phyloP scores from a whole-genome alignment of 1,140 invertebrate genomes.

The Amyelois transitella region DNA sequence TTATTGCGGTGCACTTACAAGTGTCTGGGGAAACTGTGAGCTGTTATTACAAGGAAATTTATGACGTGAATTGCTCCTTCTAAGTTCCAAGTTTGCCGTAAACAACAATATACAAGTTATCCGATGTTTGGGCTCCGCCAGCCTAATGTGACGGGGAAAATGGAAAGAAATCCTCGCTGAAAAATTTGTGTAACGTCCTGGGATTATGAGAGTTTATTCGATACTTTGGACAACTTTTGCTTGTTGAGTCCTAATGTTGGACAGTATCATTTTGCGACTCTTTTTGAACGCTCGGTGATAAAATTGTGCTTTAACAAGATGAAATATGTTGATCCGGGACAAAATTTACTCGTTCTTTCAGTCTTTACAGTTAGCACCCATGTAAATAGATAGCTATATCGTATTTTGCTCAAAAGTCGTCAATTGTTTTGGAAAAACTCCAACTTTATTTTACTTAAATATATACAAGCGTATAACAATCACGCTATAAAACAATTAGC shows the following conservation, averaged over 20 bases:
- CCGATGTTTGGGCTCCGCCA: conserved; percentile 39
- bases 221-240: conserved; percentile 16
- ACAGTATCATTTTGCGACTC: conserved; percentile 5
- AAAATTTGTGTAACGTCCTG: conserved; percentile 41
- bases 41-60: conserved; percentile 70
- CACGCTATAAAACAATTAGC: conserved; percentile 27
- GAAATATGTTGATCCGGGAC: not conserved
- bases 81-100: conserved; percentile 61
- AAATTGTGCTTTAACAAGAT: conserved; percentile 1
- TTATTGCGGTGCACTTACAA: conserved; percentile 33
- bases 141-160: conserved; percentile 48
- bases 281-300: conserved; percentile 1
- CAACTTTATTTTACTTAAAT: conserved; percentile 4
- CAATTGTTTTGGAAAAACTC: not conserved
- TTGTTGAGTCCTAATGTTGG: conserved; percentile 3
- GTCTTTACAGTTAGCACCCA: not conserved
- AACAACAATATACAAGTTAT: conserved; percentile 67
- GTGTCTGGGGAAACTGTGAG: conserved; percentile 64
- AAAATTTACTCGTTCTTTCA: not conserved
- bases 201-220: conserved; percentile 40
- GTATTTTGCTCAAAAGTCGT: not conserved
- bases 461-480: conserved; percentile 11
- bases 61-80: conserved; percentile 56
- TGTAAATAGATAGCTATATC: not conserved
- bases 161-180: conserved; percentile 46